Evolutionary conservation across 92 coral and sea anemone genomes (phyloP).

Genomic region (Porites rus): DNA sequence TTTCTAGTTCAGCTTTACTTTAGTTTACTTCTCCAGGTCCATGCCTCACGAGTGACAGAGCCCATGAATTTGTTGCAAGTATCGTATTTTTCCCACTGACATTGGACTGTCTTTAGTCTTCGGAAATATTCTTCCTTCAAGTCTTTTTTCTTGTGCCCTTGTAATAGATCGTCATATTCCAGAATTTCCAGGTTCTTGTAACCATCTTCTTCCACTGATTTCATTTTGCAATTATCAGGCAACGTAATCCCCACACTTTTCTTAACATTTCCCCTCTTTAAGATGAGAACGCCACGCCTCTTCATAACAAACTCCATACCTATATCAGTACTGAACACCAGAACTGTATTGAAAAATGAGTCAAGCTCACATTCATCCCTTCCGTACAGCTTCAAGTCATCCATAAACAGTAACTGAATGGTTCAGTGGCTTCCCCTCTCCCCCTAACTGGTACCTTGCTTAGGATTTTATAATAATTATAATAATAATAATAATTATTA

Average conservation of each 20-base stretch:
- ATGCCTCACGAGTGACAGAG: slow-evolving; percentile 57
- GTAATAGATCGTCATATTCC: slow-evolving; percentile 39
- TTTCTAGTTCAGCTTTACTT: slow-evolving; percentile 49
- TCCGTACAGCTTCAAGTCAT: slow-evolving; percentile 61
- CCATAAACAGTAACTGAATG: slow-evolving; percentile 49
- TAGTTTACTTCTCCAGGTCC: slow-evolving; percentile 51
- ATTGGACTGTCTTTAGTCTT: slow-evolving; percentile 38
- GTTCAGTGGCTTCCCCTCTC: slow-evolving; percentile 7
- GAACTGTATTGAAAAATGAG: slow-evolving; percentile 44
- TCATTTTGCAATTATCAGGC: slow-evolving; percentile 30
- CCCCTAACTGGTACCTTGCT: slow-evolving; percentile 23
- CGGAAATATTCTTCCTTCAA: slow-evolving; percentile 36
- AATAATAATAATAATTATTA: no score
- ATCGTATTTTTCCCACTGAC: slow-evolving; percentile 38
- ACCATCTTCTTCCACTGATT: not conserved
- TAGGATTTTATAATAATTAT: not conserved
- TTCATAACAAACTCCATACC: slow-evolving; percentile 56
- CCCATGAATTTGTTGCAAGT: slow-evolving; percentile 54
- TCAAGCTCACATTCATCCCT: slow-evolving; percentile 50
- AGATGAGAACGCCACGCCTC: slow-evolving; percentile 46
- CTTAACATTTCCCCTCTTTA: slow-evolving; percentile 47
- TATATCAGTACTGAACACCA: slow-evolving; percentile 48
- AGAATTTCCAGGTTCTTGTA: not conserved
- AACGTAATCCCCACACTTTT: slow-evolving; percentile 33
- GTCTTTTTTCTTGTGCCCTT: slow-evolving; percentile 19